Base-by-base conservation (phyloP, 2,113 vertebrate genomes). In the Chaetops frenatus region DNA sequence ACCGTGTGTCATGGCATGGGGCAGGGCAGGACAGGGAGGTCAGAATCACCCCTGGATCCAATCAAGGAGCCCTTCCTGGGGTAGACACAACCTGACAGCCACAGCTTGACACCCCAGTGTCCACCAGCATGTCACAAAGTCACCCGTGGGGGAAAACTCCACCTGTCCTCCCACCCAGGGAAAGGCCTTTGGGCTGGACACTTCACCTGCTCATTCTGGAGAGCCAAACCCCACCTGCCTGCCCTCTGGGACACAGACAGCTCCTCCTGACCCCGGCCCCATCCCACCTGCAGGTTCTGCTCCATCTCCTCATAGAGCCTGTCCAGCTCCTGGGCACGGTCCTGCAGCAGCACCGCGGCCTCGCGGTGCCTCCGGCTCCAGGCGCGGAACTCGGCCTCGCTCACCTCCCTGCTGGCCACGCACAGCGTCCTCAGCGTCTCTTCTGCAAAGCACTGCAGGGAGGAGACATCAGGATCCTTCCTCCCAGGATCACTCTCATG, bases 401-500 rank as follows among this genome's bases (percentile, higher is more conserved):
- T 93, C 90, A 99, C 98, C 40, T 98, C 97, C 97, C 98, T 99
- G 96, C 97, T 98, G 24, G 99, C 99, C 97, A 99, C 50, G 86
- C 99, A 99, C 86, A 99, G 96, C 2, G 99, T 99, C 97, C 99
- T 97, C 90, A 99, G 97, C 10, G 98, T 98, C 94, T 98, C 92
- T 38, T 96, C 77, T 0, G 98, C 98, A 15, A 99, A 99, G 87
- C 92, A 86, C 98, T 99, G 97, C 36, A 74, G 56, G 65, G 50
- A 54, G 6, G 9, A 10, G 7, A 73, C 54, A 15, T 90, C 62
- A 80, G 71, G 6, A 9, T 74, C 38, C 72, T 60, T 53, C 53
- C 36, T 64, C 3, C 1, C 29, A 12, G 9, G 40, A 22, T 44
- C 47, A 5, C 31, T 31, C 40, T 45, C 31, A 36, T 1, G 4